These are phyloP conservation scores for Procambarus clarkii DNA, from an alignment of 1,140 invertebrate species.

Conservation along the genomic window DNA sequence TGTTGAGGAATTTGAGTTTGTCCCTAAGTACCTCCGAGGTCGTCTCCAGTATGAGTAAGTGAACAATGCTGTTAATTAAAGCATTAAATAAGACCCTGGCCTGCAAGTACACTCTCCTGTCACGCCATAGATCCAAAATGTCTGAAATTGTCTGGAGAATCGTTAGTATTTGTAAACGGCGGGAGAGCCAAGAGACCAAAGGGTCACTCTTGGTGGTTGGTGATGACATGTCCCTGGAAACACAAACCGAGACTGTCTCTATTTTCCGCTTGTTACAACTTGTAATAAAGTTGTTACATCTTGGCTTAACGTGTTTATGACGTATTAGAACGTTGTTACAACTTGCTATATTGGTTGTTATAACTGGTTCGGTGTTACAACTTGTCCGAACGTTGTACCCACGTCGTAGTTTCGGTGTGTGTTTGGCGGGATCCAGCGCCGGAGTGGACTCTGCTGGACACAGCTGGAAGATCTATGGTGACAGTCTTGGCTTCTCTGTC, in stretches of 20 bases:
- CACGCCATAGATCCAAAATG: constrained; percentile 57
- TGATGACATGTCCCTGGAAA: too few species aligned
- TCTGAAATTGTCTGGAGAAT: constrained; percentile 63
- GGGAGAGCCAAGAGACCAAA: constrained; percentile 62
- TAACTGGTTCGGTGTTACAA: too few species aligned
- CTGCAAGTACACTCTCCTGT: constrained; percentile 60
- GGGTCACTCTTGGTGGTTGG: constrained; percentile 58
- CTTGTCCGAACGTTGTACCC: too few species aligned
- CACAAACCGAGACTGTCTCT: too few species aligned
- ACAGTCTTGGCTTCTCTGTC: constrained; percentile 46
- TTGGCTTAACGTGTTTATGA: too few species aligned
- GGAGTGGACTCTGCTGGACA: constrained; percentile 62
- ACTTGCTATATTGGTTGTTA: too few species aligned
- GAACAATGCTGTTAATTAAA: constrained; percentile 49
- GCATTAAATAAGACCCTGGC: constrained; percentile 64
- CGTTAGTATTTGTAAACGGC: constrained; percentile 32
- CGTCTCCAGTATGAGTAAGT: constrained; percentile 60
- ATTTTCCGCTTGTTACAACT: too few species aligned
- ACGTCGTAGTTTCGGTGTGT: too few species aligned
- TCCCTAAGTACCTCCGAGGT: constrained; percentile 67
- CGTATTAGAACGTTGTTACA: too few species aligned
- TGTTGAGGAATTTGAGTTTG: too few species aligned
- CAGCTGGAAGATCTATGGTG: constrained; percentile 39
- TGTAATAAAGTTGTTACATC: too few species aligned
- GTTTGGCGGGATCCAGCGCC: too few species aligned